phyloP scores from a whole-genome alignment of 2,113 vertebrate genomes.

The Macquaria ambigua region DNA sequence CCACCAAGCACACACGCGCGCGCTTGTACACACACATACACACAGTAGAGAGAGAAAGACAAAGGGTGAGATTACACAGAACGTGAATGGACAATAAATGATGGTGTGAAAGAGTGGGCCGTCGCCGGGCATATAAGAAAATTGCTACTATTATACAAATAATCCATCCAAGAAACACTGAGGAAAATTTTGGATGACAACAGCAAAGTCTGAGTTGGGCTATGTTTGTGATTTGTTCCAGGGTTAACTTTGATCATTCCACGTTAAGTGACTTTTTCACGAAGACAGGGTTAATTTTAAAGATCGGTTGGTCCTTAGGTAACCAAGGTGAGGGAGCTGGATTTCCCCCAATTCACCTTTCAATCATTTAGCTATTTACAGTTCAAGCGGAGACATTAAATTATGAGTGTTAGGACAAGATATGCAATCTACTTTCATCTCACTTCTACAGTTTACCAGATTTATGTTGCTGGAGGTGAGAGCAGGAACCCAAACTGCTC shows the following conservation, averaged over 20 bases:
- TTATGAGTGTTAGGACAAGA: not conserved
- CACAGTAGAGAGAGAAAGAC: not conserved
- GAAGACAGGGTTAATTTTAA: not conserved
- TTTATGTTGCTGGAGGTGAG: not conserved
- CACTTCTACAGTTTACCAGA: constrained; percentile 5
- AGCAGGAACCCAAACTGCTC: constrained; percentile 12
- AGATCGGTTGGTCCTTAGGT: not conserved
- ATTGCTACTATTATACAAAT: not conserved
- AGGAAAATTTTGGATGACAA: not conserved
- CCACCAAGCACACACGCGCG: not conserved
- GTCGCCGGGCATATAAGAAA: not conserved
- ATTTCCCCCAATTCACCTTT: not conserved
- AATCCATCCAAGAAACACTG: constrained; percentile 11
- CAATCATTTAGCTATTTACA: not conserved
- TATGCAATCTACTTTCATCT: not conserved
- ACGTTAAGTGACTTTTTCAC: not conserved
- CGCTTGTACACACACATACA: not conserved
- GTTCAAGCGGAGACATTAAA: not conserved
- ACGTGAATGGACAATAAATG: not conserved
- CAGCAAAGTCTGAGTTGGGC: not conserved
- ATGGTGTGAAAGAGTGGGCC: not conserved
- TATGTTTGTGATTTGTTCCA: not conserved
- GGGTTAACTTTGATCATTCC: not conserved
- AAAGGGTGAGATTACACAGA: not conserved
- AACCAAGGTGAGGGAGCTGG: not conserved